phyloP scores from a whole-genome alignment of 2,113 vertebrate genomes.

The Pomatostomus ruficeps region DNA sequence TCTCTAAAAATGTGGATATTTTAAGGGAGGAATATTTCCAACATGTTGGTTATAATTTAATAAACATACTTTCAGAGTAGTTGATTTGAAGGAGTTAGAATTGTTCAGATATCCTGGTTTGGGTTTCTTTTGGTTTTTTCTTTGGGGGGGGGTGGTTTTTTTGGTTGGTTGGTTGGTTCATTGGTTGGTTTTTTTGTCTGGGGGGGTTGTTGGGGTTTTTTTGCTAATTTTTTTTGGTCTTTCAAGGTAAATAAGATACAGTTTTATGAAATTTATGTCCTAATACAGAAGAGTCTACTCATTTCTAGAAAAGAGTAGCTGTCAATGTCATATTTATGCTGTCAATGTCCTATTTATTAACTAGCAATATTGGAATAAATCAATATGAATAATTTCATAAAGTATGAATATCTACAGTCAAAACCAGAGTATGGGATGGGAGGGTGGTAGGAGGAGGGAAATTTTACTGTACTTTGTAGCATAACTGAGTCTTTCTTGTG shows the following conservation, averaged over 20 bases:
- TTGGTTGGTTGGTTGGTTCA: background rate
- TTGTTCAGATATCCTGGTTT: background rate
- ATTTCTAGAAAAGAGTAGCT: background rate
- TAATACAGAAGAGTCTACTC: background rate
- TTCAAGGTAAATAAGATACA: background rate
- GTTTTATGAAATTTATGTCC: background rate
- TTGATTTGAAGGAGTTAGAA: background rate
- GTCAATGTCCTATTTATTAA: background rate
- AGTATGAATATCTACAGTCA: background rate
- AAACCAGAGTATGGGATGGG: background rate
- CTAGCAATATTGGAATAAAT: background rate
- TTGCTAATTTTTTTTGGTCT: background rate
- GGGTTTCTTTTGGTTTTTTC: rapidly evolving
- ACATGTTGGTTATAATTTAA: background rate
- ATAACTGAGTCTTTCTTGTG: background rate
- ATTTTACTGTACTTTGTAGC: background rate
- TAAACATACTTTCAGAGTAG: background rate
- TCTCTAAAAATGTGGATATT: background rate
- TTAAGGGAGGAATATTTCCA: background rate
- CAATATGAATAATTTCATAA: background rate
- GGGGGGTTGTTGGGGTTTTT: background rate
- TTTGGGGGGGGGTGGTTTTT: background rate
- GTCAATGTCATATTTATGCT: background rate
- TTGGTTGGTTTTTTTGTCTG: background rate
- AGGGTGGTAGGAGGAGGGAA: too few species aligned